Conservation (phyloP, 2,113 vertebrate species). For the Chitala chitala region DNA sequence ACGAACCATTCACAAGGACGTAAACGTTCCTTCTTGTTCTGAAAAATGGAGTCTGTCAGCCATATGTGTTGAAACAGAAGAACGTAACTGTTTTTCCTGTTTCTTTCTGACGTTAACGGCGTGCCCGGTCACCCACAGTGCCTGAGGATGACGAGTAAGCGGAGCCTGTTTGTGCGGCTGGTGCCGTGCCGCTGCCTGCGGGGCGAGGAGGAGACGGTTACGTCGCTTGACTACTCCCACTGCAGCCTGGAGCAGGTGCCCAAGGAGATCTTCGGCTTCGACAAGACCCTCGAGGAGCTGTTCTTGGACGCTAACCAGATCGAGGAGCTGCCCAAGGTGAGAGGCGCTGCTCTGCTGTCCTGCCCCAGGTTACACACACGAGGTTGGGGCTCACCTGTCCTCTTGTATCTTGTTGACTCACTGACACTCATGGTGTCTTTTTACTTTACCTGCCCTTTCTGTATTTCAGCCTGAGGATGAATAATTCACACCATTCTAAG, state of each 20-base stretch:
- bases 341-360: neutral
- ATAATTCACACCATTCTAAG: neutral
- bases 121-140: slow-evolving; percentile 49
- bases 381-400: neutral
- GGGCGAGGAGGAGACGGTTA: slow-evolving; percentile 92
- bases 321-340: slow-evolving; percentile 97
- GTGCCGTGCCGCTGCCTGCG: slow-evolving; percentile 95
- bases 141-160: slow-evolving; percentile 93
- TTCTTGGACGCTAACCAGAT: slow-evolving; percentile 99
- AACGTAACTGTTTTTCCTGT: neutral
- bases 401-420: neutral
- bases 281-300: slow-evolving; percentile 97
- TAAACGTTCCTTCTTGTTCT: too few relatives aligned
- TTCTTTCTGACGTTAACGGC: neutral
- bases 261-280: slow-evolving; percentile 96
- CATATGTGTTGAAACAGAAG: neutral
- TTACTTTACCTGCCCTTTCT: neutral
- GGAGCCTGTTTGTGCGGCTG: slow-evolving; percentile 91
- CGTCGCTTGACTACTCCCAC: slow-evolving; percentile 95
- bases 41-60: too few relatives aligned
- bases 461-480: neutral
- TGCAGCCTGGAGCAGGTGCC: slow-evolving; percentile 98
- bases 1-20: too few relatives aligned
- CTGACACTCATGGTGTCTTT: neutral
- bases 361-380: neutral